These are phyloP conservation scores for Microdon myrmicae DNA, from an alignment of 2,888 invertebrate genomes.

Conservation along the genomic window DNA sequence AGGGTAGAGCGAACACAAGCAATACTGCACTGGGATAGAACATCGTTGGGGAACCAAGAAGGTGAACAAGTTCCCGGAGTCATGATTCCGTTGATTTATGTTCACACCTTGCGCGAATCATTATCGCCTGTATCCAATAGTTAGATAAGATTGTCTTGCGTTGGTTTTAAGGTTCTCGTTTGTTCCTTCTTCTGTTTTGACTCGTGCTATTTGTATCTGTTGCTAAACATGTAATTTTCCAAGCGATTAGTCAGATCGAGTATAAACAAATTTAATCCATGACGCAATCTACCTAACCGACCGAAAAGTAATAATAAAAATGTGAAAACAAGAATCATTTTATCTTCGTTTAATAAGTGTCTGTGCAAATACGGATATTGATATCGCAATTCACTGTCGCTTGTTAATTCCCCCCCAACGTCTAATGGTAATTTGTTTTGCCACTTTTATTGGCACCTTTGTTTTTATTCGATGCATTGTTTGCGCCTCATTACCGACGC, in stretches of 20 bases:
- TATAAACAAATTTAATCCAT: conserved; percentile 24
- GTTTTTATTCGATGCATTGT: conserved; percentile 29
- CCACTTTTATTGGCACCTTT: conserved; percentile 12
- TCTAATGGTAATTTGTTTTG: conserved; percentile 10
- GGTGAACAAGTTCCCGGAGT: too few relatives aligned
- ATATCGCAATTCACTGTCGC: conserved; percentile 14
- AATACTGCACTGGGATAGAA: too few relatives aligned
- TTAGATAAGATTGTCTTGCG: too few relatives aligned
- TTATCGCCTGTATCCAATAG: too few relatives aligned
- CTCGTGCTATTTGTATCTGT: too few relatives aligned
- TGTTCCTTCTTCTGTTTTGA: too few relatives aligned
- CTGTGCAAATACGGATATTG: conserved; percentile 23
- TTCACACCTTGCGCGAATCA: too few relatives aligned
- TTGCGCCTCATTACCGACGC: conserved; percentile 18
- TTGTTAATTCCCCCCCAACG: too few relatives aligned
- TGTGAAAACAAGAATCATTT: conserved; percentile 7
- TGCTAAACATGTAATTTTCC: conserved; percentile 7
- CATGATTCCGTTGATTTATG: too few relatives aligned
- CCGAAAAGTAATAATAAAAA: conserved; percentile 5
- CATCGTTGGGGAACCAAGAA: too few relatives aligned
- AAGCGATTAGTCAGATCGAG: conserved; percentile 8
- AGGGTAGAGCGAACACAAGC: too few relatives aligned
- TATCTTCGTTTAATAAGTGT: neutral
- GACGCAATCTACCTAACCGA: conserved; percentile 31
- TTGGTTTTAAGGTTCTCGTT: too few relatives aligned